phyloP scores from a whole-genome alignment of 2,888 invertebrate genomes.

The Aelia acuminata region DNA sequence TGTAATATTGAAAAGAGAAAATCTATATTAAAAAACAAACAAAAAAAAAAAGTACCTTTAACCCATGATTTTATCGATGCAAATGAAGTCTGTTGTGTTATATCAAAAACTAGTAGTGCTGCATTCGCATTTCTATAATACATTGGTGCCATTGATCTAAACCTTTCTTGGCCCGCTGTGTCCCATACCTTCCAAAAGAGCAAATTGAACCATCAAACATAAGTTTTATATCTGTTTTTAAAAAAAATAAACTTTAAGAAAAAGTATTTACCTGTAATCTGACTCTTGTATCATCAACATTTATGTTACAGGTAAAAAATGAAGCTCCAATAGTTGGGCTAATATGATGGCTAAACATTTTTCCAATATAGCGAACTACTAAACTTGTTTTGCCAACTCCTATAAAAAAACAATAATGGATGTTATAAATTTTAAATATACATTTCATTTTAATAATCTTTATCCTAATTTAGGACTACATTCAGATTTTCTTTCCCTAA shows the following conservation, averaged over 20 bases:
- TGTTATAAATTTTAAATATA: neutral
- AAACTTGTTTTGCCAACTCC: slow-evolving; percentile 94
- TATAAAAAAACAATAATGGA: slow-evolving; percentile 70
- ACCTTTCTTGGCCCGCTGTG: slow-evolving; percentile 90
- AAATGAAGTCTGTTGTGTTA: slow-evolving; percentile 83
- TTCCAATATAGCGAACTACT: slow-evolving; percentile 85
- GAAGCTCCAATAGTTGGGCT: slow-evolving; percentile 92
- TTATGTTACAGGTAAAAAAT: slow-evolving; percentile 89
- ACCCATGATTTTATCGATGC: slow-evolving; percentile 89
- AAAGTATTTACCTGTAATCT: slow-evolving; percentile 78
- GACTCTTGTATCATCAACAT: slow-evolving; percentile 79
- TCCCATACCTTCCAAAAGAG: slow-evolving; percentile 81
- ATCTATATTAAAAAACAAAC: too few species aligned
- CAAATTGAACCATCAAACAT: neutral
- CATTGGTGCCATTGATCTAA: slow-evolving; percentile 94
- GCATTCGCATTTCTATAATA: slow-evolving; percentile 94
- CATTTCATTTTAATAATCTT: neutral
- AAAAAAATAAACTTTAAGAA: neutral
- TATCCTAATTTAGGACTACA: too few species aligned
- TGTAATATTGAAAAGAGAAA: neutral
- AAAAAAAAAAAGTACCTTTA: slow-evolving; percentile 71
- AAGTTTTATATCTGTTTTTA: slow-evolving; percentile 29
- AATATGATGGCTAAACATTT: slow-evolving; percentile 80
- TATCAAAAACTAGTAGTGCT: slow-evolving; percentile 88
- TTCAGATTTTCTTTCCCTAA: too few species aligned